Conservation (phyloP, 1,140 invertebrate species). For the Drosophila bocqueti region DNA sequence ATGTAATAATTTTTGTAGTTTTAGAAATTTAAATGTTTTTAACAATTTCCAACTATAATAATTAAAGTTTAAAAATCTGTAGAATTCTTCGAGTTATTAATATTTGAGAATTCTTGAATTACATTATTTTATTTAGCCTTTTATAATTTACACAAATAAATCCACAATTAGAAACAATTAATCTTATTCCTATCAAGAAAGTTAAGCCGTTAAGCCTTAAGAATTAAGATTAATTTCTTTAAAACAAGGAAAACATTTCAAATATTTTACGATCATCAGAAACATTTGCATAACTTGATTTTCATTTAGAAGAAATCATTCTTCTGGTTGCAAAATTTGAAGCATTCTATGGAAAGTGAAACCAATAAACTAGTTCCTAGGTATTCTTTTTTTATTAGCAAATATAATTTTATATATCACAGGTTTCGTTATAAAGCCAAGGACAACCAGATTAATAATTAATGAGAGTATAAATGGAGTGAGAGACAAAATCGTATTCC, state of each 20-base stretch:
- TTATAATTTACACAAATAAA: too few relatives aligned
- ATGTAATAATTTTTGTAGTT: too few relatives aligned
- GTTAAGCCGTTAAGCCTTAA: too few relatives aligned
- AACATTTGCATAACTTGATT: not conserved
- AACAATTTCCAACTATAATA: not conserved
- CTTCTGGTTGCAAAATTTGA: not conserved
- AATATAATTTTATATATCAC: not conserved
- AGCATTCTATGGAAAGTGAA: conserved; percentile 1
- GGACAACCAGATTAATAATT: conserved; percentile 1
- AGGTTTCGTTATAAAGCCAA: conserved; percentile 5
- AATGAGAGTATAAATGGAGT: not conserved
- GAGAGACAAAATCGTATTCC: not conserved
- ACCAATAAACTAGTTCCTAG: not conserved
- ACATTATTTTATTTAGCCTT: too few relatives aligned
- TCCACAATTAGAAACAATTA: not conserved
- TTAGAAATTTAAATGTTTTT: not conserved
- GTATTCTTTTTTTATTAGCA: conserved; percentile 3
- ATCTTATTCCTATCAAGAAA: too few relatives aligned
- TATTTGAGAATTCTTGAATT: too few relatives aligned
- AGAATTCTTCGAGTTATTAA: not conserved
- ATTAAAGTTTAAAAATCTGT: not conserved
- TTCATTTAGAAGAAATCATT: too few relatives aligned
- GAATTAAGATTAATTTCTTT: not conserved
- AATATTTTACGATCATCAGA: not conserved
- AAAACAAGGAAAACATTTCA: not conserved